phyloP scores from a whole-genome alignment of 2,113 vertebrate species.

The Redunca redunca region DNA sequence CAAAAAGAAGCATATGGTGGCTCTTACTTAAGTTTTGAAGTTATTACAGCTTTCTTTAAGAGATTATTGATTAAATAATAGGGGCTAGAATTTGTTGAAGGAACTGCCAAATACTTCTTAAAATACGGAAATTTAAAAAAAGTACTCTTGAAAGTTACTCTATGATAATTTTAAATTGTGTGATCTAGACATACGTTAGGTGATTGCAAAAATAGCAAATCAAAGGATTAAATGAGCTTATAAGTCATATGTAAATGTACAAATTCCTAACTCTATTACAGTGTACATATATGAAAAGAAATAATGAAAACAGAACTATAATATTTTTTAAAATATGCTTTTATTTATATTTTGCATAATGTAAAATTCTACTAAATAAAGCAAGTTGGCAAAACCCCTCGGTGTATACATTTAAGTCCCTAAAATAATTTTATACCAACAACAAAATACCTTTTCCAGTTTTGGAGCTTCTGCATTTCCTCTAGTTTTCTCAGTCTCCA shows the following conservation, averaged over 20 bases:
- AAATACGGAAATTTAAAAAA: slow-evolving; percentile 51
- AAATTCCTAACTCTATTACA: slow-evolving; percentile 79
- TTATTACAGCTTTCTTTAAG: slow-evolving; percentile 47
- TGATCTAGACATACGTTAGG: slow-evolving; percentile 67
- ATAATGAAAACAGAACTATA: slow-evolving; percentile 79
- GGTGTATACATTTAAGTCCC: slow-evolving; percentile 75
- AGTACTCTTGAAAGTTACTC: slow-evolving; percentile 68
- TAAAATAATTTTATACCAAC: slow-evolving; percentile 74
- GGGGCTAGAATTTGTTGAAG: slow-evolving; percentile 63
- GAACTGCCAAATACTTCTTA: slow-evolving; percentile 70
- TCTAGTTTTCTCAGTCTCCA: slow-evolving; percentile 61
- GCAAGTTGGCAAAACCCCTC: slow-evolving; percentile 72
- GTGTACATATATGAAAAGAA: slow-evolving; percentile 85
- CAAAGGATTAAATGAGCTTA: slow-evolving; percentile 71
- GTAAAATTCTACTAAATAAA: slow-evolving; percentile 82
- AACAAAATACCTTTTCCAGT: slow-evolving; percentile 67
- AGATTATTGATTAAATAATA: slow-evolving; percentile 51
- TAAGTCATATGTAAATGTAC: slow-evolving; percentile 78
- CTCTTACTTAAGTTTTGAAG: slow-evolving; percentile 48
- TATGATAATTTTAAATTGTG: slow-evolving; percentile 62
- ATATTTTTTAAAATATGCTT: slow-evolving; percentile 83
- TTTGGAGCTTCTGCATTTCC: slow-evolving; percentile 75
- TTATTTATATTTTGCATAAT: slow-evolving; percentile 85
- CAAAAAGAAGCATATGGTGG: slow-evolving; percentile 56
- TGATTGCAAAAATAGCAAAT: slow-evolving; percentile 71